Evolutionary conservation across 2,888 invertebrate species (phyloP), one percentile per base, ranked within the genome.

Genomic region (Morpho deidamia): DNA sequence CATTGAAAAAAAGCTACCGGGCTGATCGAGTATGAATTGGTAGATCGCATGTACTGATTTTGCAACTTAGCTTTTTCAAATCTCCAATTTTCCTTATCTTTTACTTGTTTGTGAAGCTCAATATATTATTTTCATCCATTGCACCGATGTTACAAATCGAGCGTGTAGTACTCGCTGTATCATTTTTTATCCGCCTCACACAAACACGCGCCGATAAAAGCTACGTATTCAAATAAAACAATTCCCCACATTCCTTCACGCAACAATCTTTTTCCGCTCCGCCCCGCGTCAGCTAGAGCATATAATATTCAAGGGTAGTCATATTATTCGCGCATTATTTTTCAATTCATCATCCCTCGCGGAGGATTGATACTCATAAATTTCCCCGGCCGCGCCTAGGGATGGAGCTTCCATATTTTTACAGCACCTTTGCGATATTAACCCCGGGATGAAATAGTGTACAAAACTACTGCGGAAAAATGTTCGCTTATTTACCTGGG

Each of bases 281-380:
- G 48, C 57, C 47, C 51, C 44, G 9, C 55, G 48, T 55, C 41
- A 45, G 44, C 44, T 51, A 44, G 56, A 49, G 41, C 44, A 59
- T 61, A 62, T 62, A 63, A 63, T 58, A 61, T 64, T 62, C 59
- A 61, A 56, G 58, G 59, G 60, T 61, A 58, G 58, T 62, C 54
- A 56, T 54, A 60, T 57, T 56, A 58, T 58, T 55, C 55, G 54
- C 58, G 50, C 62, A 61, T 60, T 62, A 62, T 53, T 60, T 62
- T 62, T 53, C 60, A 62, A 62, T 62, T 62, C 58, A 62, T 60
- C 62, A 62, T 58, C 47, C 56, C 60, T 38, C 51, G 44, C 43
- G 50, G 49, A 55, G 65, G 61, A 67, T 65, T 67, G 67, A 66
- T 64, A 63, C 61, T 55, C 56, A 62, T 65, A 67, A 65, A 65